A percentile compares a stretch with the other conserved stretches of the same genome.
phyloP scores from a whole-genome alignment of 2,888 invertebrate genomes.

The Scaptomyza cyrtandrae region DNA sequence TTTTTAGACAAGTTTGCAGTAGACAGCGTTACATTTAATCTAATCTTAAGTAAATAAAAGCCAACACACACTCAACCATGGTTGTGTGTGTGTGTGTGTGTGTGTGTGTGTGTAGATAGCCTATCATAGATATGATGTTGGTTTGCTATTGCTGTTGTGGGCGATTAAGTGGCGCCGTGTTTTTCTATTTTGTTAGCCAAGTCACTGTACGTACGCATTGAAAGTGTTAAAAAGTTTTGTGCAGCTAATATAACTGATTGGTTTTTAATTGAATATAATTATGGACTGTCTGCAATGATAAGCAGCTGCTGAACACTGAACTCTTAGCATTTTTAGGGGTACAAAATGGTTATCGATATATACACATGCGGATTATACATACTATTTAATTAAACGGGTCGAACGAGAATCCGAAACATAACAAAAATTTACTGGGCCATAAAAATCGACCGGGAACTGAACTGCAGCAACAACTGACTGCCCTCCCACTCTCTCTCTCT shows the following conservation, averaged over 20 bases:
- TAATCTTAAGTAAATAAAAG: slow-evolving; percentile 67
- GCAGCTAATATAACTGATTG: slow-evolving; percentile 64
- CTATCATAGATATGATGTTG: slow-evolving; percentile 51
- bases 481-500: background rate
- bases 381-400: slow-evolving; percentile 36
- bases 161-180: slow-evolving; percentile 33
- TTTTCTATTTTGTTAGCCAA: slow-evolving; percentile 25
- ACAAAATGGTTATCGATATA: slow-evolving; percentile 36
- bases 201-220: slow-evolving; percentile 30
- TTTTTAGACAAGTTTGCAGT: slow-evolving; percentile 29
- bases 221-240: slow-evolving; percentile 46
- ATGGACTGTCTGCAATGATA: slow-evolving; percentile 25
- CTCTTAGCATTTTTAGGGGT: background rate
- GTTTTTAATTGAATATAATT: slow-evolving; percentile 71
- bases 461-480: slow-evolving; percentile 26
- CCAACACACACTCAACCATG: slow-evolving; percentile 16
- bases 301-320: slow-evolving; percentile 25
- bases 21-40: slow-evolving; percentile 64
- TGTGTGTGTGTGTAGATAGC: slow-evolving; percentile 36
- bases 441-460: slow-evolving; percentile 45
- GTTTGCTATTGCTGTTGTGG: slow-evolving; percentile 31
- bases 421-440: slow-evolving; percentile 5
- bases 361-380: background rate
- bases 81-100: background rate
- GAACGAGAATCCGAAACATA: slow-evolving; percentile 2